These are phyloP conservation scores for Leptinotarsa undecemlineata DNA, from an alignment of 1,140 invertebrate genomes.

Conservation along the genomic window DNA sequence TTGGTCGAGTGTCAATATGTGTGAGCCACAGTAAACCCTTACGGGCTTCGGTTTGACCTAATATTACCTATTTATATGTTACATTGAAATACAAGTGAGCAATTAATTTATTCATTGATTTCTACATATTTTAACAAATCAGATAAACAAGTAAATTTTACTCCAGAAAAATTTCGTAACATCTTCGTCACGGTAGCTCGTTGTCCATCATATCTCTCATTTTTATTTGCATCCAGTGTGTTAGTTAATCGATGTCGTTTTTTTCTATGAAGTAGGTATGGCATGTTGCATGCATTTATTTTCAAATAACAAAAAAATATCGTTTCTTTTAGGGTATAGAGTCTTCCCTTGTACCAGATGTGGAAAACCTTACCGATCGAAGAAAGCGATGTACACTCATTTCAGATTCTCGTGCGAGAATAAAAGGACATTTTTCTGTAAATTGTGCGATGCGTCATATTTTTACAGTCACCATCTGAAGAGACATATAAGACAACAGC, in stretches of 20 bases:
- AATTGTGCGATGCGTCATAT: slow-evolving; percentile 51
- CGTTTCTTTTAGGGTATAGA: slow-evolving; percentile 20
- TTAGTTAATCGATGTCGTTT: background rate
- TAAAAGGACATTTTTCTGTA: slow-evolving; percentile 47
- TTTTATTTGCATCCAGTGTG: background rate
- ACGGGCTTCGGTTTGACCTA: too few species aligned
- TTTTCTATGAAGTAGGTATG: slow-evolving; percentile 1
- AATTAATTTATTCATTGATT: too few species aligned
- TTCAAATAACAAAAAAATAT: background rate
- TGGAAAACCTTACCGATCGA: slow-evolving; percentile 46
- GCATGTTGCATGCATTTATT: background rate
- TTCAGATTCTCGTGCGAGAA: slow-evolving; percentile 54
- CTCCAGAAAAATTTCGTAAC: too few species aligned
- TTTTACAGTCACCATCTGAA: slow-evolving; percentile 47
- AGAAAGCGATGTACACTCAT: slow-evolving; percentile 45
- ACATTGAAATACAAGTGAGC: too few species aligned
- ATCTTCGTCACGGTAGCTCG: too few species aligned
- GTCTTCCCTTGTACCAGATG: slow-evolving; percentile 41
- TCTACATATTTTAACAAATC: too few species aligned
- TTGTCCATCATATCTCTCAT: too few species aligned
- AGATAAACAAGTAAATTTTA: too few species aligned
- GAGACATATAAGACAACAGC: slow-evolving; percentile 43
- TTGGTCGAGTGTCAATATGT: too few species aligned
- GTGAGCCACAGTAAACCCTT: too few species aligned
- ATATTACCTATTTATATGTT: too few species aligned